Base-by-base conservation (phyloP, 2,888 invertebrate genomes). In the Pristionchus japonicus region DNA sequence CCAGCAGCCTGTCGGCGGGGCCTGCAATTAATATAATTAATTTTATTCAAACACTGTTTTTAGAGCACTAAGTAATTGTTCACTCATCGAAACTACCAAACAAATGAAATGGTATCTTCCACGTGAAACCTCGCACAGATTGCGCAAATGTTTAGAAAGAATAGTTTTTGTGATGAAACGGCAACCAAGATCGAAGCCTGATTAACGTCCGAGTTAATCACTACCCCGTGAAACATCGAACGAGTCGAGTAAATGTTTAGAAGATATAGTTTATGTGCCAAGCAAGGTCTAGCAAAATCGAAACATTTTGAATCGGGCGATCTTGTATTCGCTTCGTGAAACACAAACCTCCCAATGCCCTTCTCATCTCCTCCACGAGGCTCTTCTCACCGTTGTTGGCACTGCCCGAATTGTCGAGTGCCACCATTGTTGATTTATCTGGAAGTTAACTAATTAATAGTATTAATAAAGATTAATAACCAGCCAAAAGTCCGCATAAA, bases 351-450 rank as follows among this genome's bases (percentile, higher is more conserved):
- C 77, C 77, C n/a, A 77, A 27, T n/a, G 77, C 77, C 77, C 47
- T 77, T 77, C 77, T 77, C 40, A 77, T 77, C 77, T 77, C 77
- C 43, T 77, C 77, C 43, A 27, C 43, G 43, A 77, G 77, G 34
- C 27, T 23, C 11, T 27, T 77, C 77, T 77, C 77, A 27, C n/a
- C 47, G n/a, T n/a, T n/a, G n/a, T n/a, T n/a, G n/a, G n/a, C n/a
- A 1, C 20, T 70, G 70, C 17, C 20, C 23, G 43, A 43, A 77
- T 77, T 77, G 77, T 77, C 77, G 43, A 77, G 43, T 43, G 43
- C 77, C 23, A 77, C 77, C 77, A 77, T 77, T 40, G 1, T 47
- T 77, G 77, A 77, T 77, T 47, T 77, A 77, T 47, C 77, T 77
- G 43, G n/a, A 43, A 70, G 11, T 37, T 34, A 64, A n/a, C n/a